phyloP scores from a whole-genome alignment of 2,888 invertebrate species.

The Drosophila colorata region DNA sequence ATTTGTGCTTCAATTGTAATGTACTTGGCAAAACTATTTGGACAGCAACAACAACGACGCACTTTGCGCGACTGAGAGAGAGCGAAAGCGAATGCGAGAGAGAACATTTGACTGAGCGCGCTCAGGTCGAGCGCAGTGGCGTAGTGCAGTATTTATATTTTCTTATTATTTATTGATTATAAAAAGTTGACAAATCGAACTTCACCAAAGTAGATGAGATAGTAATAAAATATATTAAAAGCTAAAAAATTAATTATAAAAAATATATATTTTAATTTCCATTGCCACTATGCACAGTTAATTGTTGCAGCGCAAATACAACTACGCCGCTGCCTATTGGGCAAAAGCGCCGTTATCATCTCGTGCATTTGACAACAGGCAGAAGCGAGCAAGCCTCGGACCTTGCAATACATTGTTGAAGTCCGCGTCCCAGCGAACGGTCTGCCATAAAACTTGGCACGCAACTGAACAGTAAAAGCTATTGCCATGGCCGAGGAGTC shows the following conservation, averaged over 20 bases:
- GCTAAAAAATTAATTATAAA: too few relatives aligned
- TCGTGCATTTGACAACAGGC: constrained; percentile 33
- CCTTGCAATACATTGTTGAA: constrained; percentile 46
- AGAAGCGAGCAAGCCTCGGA: constrained; percentile 24
- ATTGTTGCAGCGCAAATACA: background rate
- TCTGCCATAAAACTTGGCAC: constrained; percentile 10
- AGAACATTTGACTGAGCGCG: constrained; percentile 1
- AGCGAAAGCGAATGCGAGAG: constrained; percentile 1
- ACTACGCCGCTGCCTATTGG: constrained; percentile 21
- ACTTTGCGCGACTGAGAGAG: constrained; percentile 26
- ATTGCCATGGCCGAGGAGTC: constrained; percentile 42
- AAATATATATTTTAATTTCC: too few relatives aligned
- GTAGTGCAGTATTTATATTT: background rate
- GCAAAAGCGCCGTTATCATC: constrained; percentile 51
- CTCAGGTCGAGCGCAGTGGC: constrained; percentile 11
- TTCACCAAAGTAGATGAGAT: too few relatives aligned
- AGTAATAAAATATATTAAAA: too few relatives aligned
- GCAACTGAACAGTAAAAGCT: constrained; percentile 1
- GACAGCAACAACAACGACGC: constrained; percentile 20
- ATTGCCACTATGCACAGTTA: too few relatives aligned
- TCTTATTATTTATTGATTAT: too few relatives aligned
- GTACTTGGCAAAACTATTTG: constrained; percentile 41
- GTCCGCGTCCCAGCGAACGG: constrained; percentile 38
- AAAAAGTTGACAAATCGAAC: too few relatives aligned
- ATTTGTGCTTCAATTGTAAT: constrained; percentile 49